Base-by-base conservation (phyloP, 92 coral and sea anemone species). In the Galaxea fascicularis region DNA sequence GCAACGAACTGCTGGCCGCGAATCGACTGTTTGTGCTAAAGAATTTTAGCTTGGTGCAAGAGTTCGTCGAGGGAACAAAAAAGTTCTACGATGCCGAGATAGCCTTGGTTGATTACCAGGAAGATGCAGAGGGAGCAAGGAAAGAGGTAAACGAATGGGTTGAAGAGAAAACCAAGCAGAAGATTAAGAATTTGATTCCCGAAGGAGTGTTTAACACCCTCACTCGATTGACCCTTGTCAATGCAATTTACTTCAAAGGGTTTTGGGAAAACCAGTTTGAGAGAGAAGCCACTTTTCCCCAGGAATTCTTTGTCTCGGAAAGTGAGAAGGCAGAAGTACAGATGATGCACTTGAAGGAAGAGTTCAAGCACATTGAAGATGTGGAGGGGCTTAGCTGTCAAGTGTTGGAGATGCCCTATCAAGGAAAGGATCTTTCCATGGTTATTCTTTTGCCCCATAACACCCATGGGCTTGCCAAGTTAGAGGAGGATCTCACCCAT, bases 171-270 rank as follows among this genome's bases (percentile, higher is more conserved):
- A 96, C 98, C 15, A 94, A 94, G 22, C 78, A 77, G 67, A 93
- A 91, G 88, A 95, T 95, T 41, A 86, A 86, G 69, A 89, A 91
- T 74, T 63, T 93, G 76, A 80, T 95, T 26, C 66, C 86, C 0
- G 27, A 28, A 30, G 95, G 95, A 24, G 92, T 77, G 20, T 86
- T 95, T 24, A 86, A 58, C 58, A 0, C 82, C 5, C 87, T 45
- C 35, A 95, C 98, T 8, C 76, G 91, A 31, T 74, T 91, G 44
- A 88, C 95, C 22, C 79, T 96, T 66, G 92, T 89, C 44, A 96
- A 94, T 85, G 98, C 98, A 15, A 87, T 96, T 22, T 94, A 96
- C 86, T 96, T 94, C 91, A 94, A 90, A 57, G 98, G 98, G 49
- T 82, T 91, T 14, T 96, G 98, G 98, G 72, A 86, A 74, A 83